phyloP scores from a whole-genome alignment of 2,113 vertebrate species.

The Bettongia penicillata region DNA sequence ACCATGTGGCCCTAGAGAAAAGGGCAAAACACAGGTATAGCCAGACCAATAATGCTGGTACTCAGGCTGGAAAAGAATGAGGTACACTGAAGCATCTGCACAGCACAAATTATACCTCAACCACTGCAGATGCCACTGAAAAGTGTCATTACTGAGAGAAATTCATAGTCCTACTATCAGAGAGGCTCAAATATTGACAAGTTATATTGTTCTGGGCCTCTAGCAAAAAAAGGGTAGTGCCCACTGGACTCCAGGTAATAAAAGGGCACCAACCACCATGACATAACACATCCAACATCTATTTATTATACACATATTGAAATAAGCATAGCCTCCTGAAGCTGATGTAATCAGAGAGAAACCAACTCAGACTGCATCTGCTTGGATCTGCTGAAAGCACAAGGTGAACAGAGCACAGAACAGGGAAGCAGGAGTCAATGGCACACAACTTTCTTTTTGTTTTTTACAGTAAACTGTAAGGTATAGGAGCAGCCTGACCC shows the following conservation, averaged over 20 bases:
- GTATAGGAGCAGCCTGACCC: constrained; percentile 47
- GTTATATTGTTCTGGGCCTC: constrained; percentile 61
- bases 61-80: constrained; percentile 64
- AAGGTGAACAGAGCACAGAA: constrained; percentile 14
- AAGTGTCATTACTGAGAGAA: constrained; percentile 56
- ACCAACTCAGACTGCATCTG: constrained; percentile 61
- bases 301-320: constrained; percentile 66
- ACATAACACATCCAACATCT: constrained; percentile 50
- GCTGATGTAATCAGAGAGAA: constrained; percentile 75
- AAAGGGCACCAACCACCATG: constrained; percentile 37
- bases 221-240: constrained; percentile 43
- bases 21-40: constrained; percentile 58
- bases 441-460: neutral
- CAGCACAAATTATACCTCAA: constrained; percentile 6
- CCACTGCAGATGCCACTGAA: constrained; percentile 58
- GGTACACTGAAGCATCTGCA: constrained; percentile 72
- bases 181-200: constrained; percentile 66
- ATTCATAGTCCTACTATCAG: constrained; percentile 52
- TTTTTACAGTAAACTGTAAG: neutral
- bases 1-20: constrained; percentile 69
- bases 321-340: constrained; percentile 68
- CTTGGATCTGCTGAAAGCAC: constrained; percentile 56
- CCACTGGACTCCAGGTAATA: constrained; percentile 48
- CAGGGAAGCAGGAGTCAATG: constrained; percentile 53
- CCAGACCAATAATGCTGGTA: constrained; percentile 47